Conservation (phyloP, 1,140 invertebrate species). For the Elysia chlorotica region DNA sequence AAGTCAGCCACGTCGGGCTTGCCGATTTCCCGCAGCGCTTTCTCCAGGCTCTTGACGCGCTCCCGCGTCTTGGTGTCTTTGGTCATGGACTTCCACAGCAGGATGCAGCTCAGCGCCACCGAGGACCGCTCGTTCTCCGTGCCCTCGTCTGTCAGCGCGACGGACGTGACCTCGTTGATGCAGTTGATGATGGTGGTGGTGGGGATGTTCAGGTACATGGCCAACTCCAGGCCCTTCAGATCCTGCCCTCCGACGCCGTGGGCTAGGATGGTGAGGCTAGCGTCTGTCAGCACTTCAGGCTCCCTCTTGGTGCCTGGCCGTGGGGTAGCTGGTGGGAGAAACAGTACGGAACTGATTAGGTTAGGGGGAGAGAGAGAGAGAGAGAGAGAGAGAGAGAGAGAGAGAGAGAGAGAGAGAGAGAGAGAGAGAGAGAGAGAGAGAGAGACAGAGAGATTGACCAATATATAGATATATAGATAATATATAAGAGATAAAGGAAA, state of each 20-base stretch:
- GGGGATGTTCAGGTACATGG: slow-evolving; percentile 32
- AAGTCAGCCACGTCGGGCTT: slow-evolving; percentile 31
- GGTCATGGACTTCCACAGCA: slow-evolving; percentile 28
- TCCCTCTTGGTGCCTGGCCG: slow-evolving; percentile 19
- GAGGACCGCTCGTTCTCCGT: slow-evolving; percentile 3
- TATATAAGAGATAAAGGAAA: too few relatives aligned
- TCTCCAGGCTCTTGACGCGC: slow-evolving; percentile 23
- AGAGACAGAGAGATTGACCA: too few relatives aligned
- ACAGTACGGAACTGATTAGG: too few relatives aligned
- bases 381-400: too few relatives aligned
- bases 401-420: too few relatives aligned
- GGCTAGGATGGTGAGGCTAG: slow-evolving; percentile 21
- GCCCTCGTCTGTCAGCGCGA: slow-evolving; percentile 1
- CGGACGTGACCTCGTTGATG: slow-evolving; percentile 6
- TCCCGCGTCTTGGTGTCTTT: slow-evolving; percentile 25
- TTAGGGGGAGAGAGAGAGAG: too few relatives aligned
- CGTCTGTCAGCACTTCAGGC: slow-evolving; percentile 19
- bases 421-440: too few relatives aligned
- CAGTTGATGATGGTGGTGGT: slow-evolving; percentile 27
- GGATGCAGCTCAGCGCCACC: slow-evolving; percentile 25
- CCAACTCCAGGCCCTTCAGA: slow-evolving; percentile 18
- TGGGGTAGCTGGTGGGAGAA: slow-evolving; percentile 1
- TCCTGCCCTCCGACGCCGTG: slow-evolving; percentile 24
- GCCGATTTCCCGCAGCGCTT: slow-evolving; percentile 28
- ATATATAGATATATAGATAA: too few relatives aligned